Conservation (phyloP, 2,113 vertebrate species). For the Petrocephalus zakoni region DNA sequence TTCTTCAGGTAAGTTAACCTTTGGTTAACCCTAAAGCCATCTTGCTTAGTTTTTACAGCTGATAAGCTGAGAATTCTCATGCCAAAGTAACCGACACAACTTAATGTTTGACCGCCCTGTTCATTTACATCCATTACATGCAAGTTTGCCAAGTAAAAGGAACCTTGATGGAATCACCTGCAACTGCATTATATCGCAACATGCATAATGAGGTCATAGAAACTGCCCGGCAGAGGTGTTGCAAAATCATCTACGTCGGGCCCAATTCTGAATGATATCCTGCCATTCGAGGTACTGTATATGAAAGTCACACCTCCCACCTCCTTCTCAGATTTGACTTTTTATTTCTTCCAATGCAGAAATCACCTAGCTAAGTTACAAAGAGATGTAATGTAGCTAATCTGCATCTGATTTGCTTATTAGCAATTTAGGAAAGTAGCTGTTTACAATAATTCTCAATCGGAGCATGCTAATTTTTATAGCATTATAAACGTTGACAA, state of each 20-base stretch:
- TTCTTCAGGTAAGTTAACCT: constrained; percentile 30
- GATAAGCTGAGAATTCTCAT: constrained; percentile 41
- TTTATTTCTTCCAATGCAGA: neutral
- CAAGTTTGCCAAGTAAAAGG: constrained; percentile 40
- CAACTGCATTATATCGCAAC: constrained; percentile 26
- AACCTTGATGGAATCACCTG: constrained; percentile 28
- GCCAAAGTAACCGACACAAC: constrained; percentile 25
- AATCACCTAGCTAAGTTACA: neutral
- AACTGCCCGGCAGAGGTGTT: neutral
- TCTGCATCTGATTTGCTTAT: neutral
- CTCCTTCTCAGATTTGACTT: neutral
- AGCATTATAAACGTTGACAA: neutral
- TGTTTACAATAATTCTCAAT: neutral
- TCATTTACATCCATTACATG: constrained; percentile 19
- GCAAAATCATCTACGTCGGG: neutral
- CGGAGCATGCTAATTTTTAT: neutral
- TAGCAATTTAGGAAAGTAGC: neutral
- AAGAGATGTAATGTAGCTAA: neutral
- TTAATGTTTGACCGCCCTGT: constrained; percentile 32
- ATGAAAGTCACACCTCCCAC: neutral
- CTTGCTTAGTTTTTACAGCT: constrained; percentile 39
- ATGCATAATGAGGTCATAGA: constrained; percentile 21
- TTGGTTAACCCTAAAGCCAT: constrained; percentile 40
- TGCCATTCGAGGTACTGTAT: neutral
- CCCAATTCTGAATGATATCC: neutral